These are phyloP conservation scores for Branchipolynoe longqiensis DNA, from an alignment of 2,888 invertebrate genomes.

Conservation along the genomic window DNA sequence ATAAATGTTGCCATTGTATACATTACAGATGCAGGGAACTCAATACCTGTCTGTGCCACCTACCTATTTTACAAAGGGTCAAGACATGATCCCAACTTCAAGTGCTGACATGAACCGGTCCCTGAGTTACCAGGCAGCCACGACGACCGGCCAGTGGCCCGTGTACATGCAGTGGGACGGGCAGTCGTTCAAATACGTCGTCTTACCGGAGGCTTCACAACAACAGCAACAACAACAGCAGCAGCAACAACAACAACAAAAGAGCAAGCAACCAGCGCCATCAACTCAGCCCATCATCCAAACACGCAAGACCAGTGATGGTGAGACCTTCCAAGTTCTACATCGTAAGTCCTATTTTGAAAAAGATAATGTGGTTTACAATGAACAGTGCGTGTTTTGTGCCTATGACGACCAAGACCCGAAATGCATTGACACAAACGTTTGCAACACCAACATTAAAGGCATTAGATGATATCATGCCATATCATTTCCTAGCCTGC, in stretches of 20 bases:
- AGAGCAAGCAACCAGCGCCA: background rate
- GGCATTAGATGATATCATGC: no score
- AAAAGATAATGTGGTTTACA: no score
- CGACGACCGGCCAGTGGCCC: constrained; percentile 11
- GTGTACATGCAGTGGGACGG: constrained; percentile 60
- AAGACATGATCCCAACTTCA: background rate
- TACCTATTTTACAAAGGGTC: background rate
- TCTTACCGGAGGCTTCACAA: constrained; percentile 26
- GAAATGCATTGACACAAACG: no score
- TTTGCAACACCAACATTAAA: no score
- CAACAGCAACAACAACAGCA: background rate
- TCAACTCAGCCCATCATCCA: constrained; percentile 4
- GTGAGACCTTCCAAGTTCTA: constrained; percentile 26
- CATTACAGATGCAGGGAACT: constrained; percentile 2
- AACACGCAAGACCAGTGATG: constrained; percentile 1
- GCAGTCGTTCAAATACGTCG: constrained; percentile 56
- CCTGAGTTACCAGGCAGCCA: background rate
- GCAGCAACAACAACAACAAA: background rate
- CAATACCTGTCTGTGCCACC: constrained; percentile 13
- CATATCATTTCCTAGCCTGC: no score
- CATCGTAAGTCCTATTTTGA: constrained; percentile 2
- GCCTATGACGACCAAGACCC: no score
- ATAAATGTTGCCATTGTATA: no score
- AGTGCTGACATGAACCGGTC: background rate
- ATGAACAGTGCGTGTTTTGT: no score